Evolutionary conservation across 1,140 invertebrate species (phyloP), one percentile per base, ranked within the genome.

Genomic region (Drosophila persimilis): DNA sequence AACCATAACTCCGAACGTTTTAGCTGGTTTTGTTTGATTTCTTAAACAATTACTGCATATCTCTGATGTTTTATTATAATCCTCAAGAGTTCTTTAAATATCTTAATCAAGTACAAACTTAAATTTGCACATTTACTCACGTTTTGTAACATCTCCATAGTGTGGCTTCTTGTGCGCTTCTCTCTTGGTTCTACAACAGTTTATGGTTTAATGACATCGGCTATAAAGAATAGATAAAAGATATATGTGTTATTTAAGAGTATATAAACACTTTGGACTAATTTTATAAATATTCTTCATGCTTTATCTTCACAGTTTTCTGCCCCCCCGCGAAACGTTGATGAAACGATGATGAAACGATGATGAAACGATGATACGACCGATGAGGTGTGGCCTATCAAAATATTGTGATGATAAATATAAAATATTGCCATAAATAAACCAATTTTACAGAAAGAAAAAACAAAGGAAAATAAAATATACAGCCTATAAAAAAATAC

Each of bases 351-450:
- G 20, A 39, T 57, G 31, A 45, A 56, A 43, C 8, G 56, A 74
- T 45, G 51, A 58, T 26, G 17, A 51, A 60, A 73, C 45, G 54
- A 57, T 73, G 20, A 39, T 57, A 61, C 31, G 8, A 9, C 31
- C 31, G 9, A 22, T 54, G 59, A 61, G 20, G 41, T 51, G 26
- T 54, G 59, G 41, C 50, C 51, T 73, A 62, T 70, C 57, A 54
- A 71, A 39, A 39, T 13, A 39, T 39, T 43, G 52, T 43, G 61
- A 52, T 62, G 67, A 77, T 66, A 77, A 60, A 80, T 77, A 74
- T 71, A 74, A 74, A 70, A 80, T 54, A 69, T 60, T 55, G 77
- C 57, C 57, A 74, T 83, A 80, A 83, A 80, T 83, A 83, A 80
- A 63, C 69, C 64, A 74, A 80, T 80, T 83, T 80, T 77, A 59